Evolutionary conservation across 2,797 vertebrate species (phyloP), one percentile per base, ranked within the genome.

Genomic region (Uromys caudimaculatus): DNA sequence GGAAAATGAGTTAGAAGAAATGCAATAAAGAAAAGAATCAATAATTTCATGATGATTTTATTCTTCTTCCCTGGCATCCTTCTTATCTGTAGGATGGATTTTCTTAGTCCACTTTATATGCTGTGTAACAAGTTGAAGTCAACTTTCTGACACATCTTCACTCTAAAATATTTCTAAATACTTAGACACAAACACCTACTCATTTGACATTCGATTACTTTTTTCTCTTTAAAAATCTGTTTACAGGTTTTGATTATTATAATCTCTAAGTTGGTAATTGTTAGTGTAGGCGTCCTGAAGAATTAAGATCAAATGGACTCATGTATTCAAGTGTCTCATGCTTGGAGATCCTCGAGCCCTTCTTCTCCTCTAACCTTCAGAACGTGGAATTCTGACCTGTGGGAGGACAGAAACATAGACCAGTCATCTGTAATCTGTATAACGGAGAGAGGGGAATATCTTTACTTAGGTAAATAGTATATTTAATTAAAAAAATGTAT

Each of bases 301-400:
- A 89, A 29, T 69, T 83, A 3, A 92, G 58, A 94, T 8, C 97
- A 96, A 95, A 97, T 96, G 84, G 79, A 64, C 95, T 95, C 84
- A 58, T 88, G 6, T 86, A 62, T 92, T 88, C 50, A 89, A 14
- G 17, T 84, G 21, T 94, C 35, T 89, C 92, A 95, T 95, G 76
- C 83, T 83, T 95, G 50, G 90, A 38, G 10, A 92, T 90, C 73
- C 71, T 97, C 71, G 62, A 60, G 19, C 44, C 92, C 41, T 96
- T 97, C 62, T 96, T 73, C 32, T 96, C 73, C 95, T 95, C 78
- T 94, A 93, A 90, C 91, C 97, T 94, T 96, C 73, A 97, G 76
- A 97, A 92, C 50, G 54, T 94, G 86, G 95, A 94, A 91, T 96
- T 97, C 87, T 95, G 87, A 96, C 56, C 69, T 97, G 60, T 96